Evolutionary conservation across 2,888 invertebrate genomes (phyloP).

Genomic region (Drosophila pullipes): DNA sequence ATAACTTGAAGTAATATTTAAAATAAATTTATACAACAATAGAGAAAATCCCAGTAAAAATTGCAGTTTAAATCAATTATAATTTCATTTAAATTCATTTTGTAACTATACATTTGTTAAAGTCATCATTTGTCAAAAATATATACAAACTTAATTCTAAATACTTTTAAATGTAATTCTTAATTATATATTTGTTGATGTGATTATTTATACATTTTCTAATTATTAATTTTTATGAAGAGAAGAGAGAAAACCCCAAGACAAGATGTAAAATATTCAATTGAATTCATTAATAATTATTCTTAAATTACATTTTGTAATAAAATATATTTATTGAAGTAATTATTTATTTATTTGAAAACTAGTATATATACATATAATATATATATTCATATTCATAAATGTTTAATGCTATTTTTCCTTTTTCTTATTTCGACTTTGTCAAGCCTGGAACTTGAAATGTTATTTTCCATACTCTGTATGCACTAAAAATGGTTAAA

Average conservation of each 20-base stretch:
- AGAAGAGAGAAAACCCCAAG: neutral
- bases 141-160: accelerated
- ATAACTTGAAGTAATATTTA: neutral
- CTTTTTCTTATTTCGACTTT: neutral
- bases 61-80: neutral
- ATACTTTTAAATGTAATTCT: neutral
- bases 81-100: neutral
- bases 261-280: too few species aligned
- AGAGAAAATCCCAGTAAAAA: neutral
- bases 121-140: neutral
- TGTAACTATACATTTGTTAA: neutral
- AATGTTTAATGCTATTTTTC: neutral
- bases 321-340: neutral
- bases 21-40: neutral
- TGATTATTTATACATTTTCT: neutral
- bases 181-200: too few species aligned
- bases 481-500: neutral
- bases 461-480: neutral
- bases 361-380: too few species aligned
- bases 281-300: neutral
- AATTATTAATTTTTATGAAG: neutral
- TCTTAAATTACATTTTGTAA: neutral
- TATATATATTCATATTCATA: neutral
- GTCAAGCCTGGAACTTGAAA: neutral
- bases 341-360: neutral